Conservation (phyloP, 2,888 invertebrate species). For the Flabesymbios commensalis region DNA sequence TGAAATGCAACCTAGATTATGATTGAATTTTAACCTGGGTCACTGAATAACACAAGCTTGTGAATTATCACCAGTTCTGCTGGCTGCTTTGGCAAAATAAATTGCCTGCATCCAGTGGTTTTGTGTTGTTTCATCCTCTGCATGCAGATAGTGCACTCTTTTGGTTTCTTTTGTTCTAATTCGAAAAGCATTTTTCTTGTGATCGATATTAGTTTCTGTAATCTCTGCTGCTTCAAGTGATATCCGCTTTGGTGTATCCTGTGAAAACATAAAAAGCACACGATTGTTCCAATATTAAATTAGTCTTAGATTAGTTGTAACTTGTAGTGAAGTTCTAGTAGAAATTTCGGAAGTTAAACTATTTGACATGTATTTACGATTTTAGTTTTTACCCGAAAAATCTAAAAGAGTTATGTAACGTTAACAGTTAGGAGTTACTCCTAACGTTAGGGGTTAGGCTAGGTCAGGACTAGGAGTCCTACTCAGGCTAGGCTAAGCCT, state of each 20-base stretch:
- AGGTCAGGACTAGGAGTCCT: no score
- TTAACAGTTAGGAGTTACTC: background rate
- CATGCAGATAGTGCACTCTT: slow-evolving; percentile 55
- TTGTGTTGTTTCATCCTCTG: slow-evolving; percentile 52
- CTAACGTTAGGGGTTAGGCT: background rate
- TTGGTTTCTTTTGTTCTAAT: slow-evolving; percentile 55
- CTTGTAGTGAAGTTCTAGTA: no score
- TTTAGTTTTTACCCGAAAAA: slow-evolving; percentile 5
- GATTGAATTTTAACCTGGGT: slow-evolving; percentile 12
- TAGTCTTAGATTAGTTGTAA: no score
- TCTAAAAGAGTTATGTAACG: background rate
- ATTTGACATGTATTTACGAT: no score
- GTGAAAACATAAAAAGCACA: no score
- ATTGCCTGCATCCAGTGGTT: slow-evolving; percentile 61
- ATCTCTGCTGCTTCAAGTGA: slow-evolving; percentile 54
- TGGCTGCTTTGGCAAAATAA: slow-evolving; percentile 59
- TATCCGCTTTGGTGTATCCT: slow-evolving; percentile 53
- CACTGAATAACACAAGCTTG: slow-evolving; percentile 56
- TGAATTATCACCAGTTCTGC: slow-evolving; percentile 47
- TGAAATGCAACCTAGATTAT: background rate
- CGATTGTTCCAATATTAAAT: no score
- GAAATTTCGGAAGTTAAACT: no score
- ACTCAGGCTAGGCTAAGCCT: no score
- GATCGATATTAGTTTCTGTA: slow-evolving; percentile 54
- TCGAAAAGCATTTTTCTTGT: slow-evolving; percentile 54